Conservation (phyloP, 2,888 invertebrate genomes). For the Apotomis turbidana region DNA sequence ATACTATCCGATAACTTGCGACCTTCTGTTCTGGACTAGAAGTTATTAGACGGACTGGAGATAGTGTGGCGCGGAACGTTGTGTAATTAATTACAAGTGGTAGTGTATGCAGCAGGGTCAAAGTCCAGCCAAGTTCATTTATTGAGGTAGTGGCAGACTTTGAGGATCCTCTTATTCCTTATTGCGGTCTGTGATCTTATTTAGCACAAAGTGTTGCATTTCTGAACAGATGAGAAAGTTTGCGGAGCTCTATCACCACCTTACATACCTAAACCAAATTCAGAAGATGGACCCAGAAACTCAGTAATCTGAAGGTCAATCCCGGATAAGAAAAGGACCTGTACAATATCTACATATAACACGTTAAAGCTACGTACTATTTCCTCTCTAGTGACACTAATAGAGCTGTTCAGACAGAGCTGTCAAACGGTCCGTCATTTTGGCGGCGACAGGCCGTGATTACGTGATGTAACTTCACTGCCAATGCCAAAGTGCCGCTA, state of each 20-base stretch:
- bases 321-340: too few relatives aligned
- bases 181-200: too few relatives aligned
- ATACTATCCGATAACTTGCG: constrained; percentile 33
- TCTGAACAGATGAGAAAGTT: too few relatives aligned
- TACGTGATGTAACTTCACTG: constrained; percentile 66
- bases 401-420: constrained; percentile 49
- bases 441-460: constrained; percentile 61
- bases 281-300: too few relatives aligned
- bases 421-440: constrained; percentile 58
- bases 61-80: constrained; percentile 20
- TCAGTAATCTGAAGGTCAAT: too few relatives aligned
- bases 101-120: constrained; percentile 2
- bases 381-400: neutral
- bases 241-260: too few relatives aligned
- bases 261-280: too few relatives aligned
- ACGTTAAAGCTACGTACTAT: too few relatives aligned
- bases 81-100: constrained; percentile 14
- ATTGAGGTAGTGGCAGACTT: neutral
- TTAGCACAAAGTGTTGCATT: too few relatives aligned
- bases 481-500: constrained; percentile 55
- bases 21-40: constrained; percentile 29
- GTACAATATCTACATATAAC: too few relatives aligned
- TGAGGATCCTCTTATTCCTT: too few relatives aligned
- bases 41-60: constrained; percentile 13
- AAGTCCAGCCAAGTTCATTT: constrained; percentile 7